Evolutionary conservation across 1,140 invertebrate genomes (phyloP).

Genomic region (Sycophaga agraensis): DNA sequence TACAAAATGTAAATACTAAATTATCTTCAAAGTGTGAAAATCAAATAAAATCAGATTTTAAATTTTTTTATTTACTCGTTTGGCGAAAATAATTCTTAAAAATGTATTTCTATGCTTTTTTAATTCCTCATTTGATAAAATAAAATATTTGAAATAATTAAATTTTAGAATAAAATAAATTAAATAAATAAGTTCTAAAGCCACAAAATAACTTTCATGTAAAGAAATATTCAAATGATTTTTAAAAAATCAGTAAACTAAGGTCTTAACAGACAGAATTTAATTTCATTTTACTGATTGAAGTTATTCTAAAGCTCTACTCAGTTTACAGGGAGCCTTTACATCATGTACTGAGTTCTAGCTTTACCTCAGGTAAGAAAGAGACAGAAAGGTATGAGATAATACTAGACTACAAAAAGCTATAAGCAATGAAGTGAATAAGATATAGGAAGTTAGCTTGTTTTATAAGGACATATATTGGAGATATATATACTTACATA

Average conservation of each 20-base stretch:
- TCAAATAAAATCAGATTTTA: too few species aligned
- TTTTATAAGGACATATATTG: constrained; percentile 9
- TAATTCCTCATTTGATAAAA: too few species aligned
- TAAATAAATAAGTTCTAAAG: too few species aligned
- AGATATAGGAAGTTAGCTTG: constrained; percentile 10
- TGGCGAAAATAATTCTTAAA: too few species aligned
- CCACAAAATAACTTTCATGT: too few species aligned
- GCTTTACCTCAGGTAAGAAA: neutral
- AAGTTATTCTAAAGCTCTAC: constrained; percentile 7
- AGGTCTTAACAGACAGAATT: constrained; percentile 5
- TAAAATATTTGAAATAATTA: too few species aligned
- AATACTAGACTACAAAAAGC: constrained; percentile 7
- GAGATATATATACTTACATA: neutral
- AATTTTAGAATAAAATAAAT: too few species aligned
- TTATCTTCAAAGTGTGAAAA: too few species aligned
- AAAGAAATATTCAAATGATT: too few species aligned
- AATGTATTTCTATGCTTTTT: too few species aligned
- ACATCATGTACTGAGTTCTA: neutral
- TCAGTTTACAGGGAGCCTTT: constrained; percentile 1
- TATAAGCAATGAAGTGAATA: constrained; percentile 9
- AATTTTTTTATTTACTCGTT: too few species aligned
- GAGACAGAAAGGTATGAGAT: neutral
- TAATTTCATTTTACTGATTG: constrained; percentile 21
- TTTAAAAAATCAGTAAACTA: constrained; percentile 17
- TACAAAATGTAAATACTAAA: too few species aligned